Conservation (phyloP, 2,888 invertebrate genomes). For the Cancer borealis region DNA sequence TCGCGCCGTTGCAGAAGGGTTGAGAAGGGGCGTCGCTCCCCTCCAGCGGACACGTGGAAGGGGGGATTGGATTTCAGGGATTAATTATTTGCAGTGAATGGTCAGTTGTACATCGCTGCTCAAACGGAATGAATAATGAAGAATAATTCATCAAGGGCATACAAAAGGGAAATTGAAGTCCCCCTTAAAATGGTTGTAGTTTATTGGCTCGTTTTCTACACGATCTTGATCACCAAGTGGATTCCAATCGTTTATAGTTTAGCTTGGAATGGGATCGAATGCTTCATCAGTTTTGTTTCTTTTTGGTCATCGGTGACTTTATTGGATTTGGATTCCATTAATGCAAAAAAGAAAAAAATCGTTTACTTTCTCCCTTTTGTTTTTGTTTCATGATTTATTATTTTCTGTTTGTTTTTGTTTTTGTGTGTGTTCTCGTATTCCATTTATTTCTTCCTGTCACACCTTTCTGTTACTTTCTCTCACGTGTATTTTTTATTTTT, state of each 20-base stretch:
- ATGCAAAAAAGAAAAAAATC: background rate
- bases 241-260: constrained; percentile 21
- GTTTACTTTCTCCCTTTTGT: background rate
- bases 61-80: background rate
- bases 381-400: background rate
- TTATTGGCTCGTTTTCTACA: background rate
- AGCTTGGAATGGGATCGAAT: constrained; percentile 11
- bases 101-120: background rate
- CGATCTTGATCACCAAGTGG: constrained; percentile 6
- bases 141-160: background rate
- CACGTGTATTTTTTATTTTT: background rate
- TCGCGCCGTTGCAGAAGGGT: background rate
- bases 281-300: background rate
- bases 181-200: background rate
- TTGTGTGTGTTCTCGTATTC: background rate
- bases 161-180: background rate
- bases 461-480: background rate
- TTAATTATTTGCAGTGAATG: constrained; percentile 32
- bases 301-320: background rate
- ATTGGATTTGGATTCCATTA: background rate
- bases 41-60: background rate
- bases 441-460: background rate
- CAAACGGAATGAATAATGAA: constrained; percentile 38
- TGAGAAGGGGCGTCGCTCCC: background rate
- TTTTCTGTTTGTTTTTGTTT: background rate